Evolutionary conservation across 2,888 invertebrate species (phyloP).

Genomic region (Stenchaetothrips biformis): DNA sequence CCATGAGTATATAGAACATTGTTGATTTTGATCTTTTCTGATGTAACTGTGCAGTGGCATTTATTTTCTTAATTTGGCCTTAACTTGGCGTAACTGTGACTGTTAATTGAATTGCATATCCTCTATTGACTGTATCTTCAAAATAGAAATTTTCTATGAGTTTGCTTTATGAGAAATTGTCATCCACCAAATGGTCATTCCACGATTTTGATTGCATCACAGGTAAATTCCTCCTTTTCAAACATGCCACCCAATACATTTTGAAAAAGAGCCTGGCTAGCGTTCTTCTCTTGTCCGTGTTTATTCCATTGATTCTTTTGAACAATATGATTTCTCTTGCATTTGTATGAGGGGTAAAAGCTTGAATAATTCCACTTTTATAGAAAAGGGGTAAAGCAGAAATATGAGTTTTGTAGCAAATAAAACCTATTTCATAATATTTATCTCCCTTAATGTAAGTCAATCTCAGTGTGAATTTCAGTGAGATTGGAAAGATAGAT

Average conservation of each 20-base stretch:
- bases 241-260: too few relatives aligned
- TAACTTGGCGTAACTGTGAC: not conserved
- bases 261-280: not conserved
- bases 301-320: too few relatives aligned
- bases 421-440: not conserved
- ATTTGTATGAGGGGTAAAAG: not conserved
- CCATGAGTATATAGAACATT: not conserved
- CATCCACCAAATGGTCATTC: not conserved
- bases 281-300: not conserved
- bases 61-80: not conserved
- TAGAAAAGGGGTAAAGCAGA: not conserved
- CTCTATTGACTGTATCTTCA: not conserved
- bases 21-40: too few relatives aligned
- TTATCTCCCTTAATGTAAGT: too few relatives aligned
- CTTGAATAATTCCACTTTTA: not conserved
- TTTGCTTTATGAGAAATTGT: not conserved
- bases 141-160: not conserved
- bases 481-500: too few relatives aligned
- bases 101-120: not conserved
- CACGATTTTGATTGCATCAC: not conserved
- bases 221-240: too few relatives aligned
- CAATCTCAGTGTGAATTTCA: too few relatives aligned
- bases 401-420: not conserved
- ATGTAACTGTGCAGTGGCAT: too few relatives aligned
- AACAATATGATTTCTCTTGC: not conserved